These are phyloP conservation scores for Apostichopus leukothele DNA, from an alignment of 53 echinoderm and acorn worm species.

Conservation along the genomic window DNA sequence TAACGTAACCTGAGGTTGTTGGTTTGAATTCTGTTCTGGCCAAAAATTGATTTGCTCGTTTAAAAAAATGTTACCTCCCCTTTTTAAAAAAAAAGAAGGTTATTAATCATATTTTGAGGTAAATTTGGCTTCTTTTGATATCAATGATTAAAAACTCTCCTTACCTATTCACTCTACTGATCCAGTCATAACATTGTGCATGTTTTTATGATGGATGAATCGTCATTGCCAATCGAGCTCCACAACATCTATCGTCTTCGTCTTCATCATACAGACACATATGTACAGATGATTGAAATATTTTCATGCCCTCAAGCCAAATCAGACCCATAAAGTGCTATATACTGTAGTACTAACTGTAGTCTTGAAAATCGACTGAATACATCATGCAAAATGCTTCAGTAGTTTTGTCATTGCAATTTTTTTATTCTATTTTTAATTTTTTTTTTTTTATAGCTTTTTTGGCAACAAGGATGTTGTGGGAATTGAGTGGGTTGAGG, in stretches of 20 bases:
- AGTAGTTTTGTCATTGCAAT: slow-evolving; percentile 20
- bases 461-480: background rate
- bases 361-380: slow-evolving; percentile 30
- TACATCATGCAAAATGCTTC: slow-evolving; percentile 32
- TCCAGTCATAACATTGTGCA: background rate
- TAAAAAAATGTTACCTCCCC: no score
- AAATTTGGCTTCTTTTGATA: no score
- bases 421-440: background rate
- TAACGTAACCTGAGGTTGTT: no score
- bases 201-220: background rate
- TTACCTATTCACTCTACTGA: background rate
- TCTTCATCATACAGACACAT: background rate
- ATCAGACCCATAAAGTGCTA: background rate
- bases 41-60: no score
- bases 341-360: no score
- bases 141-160: background rate
- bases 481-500: background rate
- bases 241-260: background rate
- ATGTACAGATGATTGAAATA: slow-evolving; percentile 14
- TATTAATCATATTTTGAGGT: no score
- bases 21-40: no score
- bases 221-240: background rate
- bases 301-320: slow-evolving; percentile 12
- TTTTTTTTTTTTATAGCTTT: background rate
- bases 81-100: no score